Percentiles rank a stretch among this genome's conserved stretches.
phyloP scores from a whole-genome alignment of 2,113 vertebrate genomes.

The Oenanthe melanoleuca region DNA sequence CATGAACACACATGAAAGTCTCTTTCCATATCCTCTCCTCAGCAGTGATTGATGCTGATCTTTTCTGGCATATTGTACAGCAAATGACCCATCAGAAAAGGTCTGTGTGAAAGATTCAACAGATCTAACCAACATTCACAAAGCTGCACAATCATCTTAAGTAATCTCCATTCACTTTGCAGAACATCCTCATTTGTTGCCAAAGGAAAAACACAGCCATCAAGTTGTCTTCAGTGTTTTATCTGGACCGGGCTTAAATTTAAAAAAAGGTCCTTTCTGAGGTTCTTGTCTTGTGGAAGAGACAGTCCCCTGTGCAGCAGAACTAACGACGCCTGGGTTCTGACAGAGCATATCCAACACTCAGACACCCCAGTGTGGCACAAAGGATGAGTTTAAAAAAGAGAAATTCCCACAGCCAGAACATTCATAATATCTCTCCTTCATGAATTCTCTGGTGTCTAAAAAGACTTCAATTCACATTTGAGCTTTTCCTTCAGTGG shows the following conservation, averaged over 20 bases:
- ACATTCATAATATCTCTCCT: neutral
- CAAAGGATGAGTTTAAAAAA: neutral
- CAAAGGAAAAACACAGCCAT: neutral
- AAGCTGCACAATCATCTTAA: neutral
- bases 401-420: slow-evolving; percentile 38
- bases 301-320: neutral
- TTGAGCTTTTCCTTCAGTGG: neutral
- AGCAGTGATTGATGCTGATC: neutral
- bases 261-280: neutral
- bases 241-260: neutral
- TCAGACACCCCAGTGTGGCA: neutral
- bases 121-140: neutral
- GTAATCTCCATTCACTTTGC: neutral
- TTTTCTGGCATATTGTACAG: neutral
- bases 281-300: neutral
- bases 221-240: neutral
- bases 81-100: neutral
- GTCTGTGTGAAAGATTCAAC: neutral
- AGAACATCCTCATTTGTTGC: neutral
- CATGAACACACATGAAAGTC: neutral
- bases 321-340: neutral
- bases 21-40: neutral
- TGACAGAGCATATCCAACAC: neutral
- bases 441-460: neutral
- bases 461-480: neutral